Percentiles rank a stretch among this genome's conserved stretches.
Conservation (phyloP, 1,140 invertebrate genomes). For the Microplitis demolitor region DNA sequence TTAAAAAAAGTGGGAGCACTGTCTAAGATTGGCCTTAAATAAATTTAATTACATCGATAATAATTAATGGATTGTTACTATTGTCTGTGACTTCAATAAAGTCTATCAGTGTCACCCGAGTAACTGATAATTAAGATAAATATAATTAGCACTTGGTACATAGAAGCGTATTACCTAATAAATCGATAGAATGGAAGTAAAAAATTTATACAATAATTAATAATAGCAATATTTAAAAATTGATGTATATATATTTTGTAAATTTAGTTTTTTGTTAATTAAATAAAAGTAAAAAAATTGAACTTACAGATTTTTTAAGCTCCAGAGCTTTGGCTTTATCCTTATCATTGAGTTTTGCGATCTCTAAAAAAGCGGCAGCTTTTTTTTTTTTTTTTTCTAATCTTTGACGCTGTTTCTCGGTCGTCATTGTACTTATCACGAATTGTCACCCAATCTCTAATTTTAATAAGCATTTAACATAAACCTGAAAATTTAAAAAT, state of each 20-base stretch:
- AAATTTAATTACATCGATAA: no score
- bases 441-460: not conserved
- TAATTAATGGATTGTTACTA: no score
- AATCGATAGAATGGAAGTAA: no score
- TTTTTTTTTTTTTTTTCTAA: slow-evolving; percentile 70
- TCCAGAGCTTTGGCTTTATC: slow-evolving; percentile 49
- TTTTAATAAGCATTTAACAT: not conserved
- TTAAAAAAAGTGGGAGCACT: no score
- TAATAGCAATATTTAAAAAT: not conserved
- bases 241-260: not conserved
- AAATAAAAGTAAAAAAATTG: not conserved
- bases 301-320: slow-evolving; percentile 34
- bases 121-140: no score
- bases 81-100: no score
- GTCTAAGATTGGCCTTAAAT: no score
- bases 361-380: slow-evolving; percentile 66
- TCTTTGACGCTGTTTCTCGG: slow-evolving; percentile 60
- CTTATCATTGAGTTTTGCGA: slow-evolving; percentile 67
- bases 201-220: not conserved
- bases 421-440: slow-evolving; percentile 41
- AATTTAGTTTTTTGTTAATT: not conserved
- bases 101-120: no score
- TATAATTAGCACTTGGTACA: no score
- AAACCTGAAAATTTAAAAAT: not conserved
- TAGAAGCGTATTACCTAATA: no score